Base-by-base conservation (phyloP, 1,140 invertebrate species). In the Monochamus saltuarius region DNA sequence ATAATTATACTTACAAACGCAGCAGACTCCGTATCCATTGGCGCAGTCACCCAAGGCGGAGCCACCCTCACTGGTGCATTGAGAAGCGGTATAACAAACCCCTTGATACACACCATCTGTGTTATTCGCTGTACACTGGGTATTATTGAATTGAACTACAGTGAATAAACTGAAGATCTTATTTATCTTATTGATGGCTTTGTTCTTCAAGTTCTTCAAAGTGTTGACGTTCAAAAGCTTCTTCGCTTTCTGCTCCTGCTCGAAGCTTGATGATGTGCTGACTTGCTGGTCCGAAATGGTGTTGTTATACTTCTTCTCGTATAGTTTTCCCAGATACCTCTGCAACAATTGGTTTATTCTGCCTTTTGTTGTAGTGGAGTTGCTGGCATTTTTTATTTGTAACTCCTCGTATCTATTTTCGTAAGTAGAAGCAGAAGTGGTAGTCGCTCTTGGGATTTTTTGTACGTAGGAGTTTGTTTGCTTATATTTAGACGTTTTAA, bases 71-170 rank as follows among this genome's bases (percentile, higher is more conserved):
- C 76, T 75, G 16, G 79, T 73, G 70, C 89, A 92, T 67, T 90
- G 85, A 39, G 80, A 77, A 49, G 82, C 75, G 58, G 86, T 85
- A 63, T 87, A 83, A 67, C 89, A 91, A 14, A 81, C 84, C 1
- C 89, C 89, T 64, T 83, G 82, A 49, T 84, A 74, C 9, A 82
- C 82, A 57, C 77, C 79, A 19, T 67, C 72, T 2, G 79, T 76
- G 8, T 68, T 69, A 40, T 73, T 74, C 9, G 79, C 74, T 8
- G 75, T 69, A 70, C 89, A 91, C 35, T 79, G 72, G 1, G 80
- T 81, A 68, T 90, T 88, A 13, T 84, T 78, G 71, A 90, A 89
- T 56, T 85, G 80, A 17, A 90, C 82, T n/a, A 90, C 80, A 50
- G 88, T 84, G 68, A 91, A 89, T 0, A 91, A 74, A 68, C 84